Conservation (phyloP, 2,888 invertebrate genomes). For the Plagodis pulveraria region DNA sequence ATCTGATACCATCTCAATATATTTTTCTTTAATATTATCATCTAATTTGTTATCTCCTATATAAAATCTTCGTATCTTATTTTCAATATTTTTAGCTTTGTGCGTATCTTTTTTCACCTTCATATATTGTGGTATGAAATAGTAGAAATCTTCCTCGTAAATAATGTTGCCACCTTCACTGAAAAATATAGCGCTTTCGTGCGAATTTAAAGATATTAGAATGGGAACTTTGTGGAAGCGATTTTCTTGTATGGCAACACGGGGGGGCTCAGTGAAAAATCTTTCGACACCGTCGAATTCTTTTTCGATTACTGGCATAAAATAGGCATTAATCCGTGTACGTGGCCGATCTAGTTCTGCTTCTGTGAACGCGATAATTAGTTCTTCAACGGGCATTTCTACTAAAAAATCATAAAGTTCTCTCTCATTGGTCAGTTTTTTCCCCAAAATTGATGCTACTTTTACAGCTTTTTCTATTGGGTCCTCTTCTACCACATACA, state of each 20-base stretch:
- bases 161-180: slow-evolving; percentile 51
- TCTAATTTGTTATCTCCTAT: slow-evolving; percentile 49
- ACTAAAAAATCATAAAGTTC: slow-evolving; percentile 56
- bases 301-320: slow-evolving; percentile 66
- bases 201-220: slow-evolving; percentile 53
- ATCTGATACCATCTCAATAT: slow-evolving; percentile 60
- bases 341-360: slow-evolving; percentile 54
- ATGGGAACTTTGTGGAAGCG: slow-evolving; percentile 59
- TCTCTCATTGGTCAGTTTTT: slow-evolving; percentile 45
- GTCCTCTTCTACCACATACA: slow-evolving; percentile 62
- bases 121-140: slow-evolving; percentile 59
- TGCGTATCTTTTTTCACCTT: slow-evolving; percentile 41
- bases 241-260: slow-evolving; percentile 49
- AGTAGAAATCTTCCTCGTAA: slow-evolving; percentile 56
- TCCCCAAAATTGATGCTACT: slow-evolving; percentile 56
- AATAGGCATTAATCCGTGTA: slow-evolving; percentile 50
- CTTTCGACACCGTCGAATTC: slow-evolving; percentile 57
- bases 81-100: slow-evolving; percentile 28
- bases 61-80: slow-evolving; percentile 55
- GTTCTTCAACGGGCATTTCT: slow-evolving; percentile 55
- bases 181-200: slow-evolving; percentile 66
- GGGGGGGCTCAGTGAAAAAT: slow-evolving; percentile 60
- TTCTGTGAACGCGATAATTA: slow-evolving; percentile 53
- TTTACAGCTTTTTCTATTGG: slow-evolving; percentile 56
- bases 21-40: slow-evolving; percentile 47